These are phyloP conservation scores for Sebastes cheni DNA, from an alignment of 2,797 vertebrate genomes.

Conservation along the genomic window DNA sequence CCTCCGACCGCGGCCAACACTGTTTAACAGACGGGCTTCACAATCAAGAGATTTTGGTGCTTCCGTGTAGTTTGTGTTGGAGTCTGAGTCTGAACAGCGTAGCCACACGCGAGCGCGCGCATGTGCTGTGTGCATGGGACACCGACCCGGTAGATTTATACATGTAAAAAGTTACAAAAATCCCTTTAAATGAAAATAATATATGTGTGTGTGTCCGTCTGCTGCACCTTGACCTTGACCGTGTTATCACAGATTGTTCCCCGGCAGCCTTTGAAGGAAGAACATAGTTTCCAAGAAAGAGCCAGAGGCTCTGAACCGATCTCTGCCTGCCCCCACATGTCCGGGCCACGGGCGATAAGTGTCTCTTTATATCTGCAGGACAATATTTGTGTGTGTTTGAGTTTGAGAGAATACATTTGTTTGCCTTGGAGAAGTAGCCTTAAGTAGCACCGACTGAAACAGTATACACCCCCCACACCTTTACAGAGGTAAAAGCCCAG, in stretches of 20 bases:
- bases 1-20: too few relatives aligned
- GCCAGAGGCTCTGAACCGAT: background rate
- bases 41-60: too few relatives aligned
- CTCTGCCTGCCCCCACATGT: conserved; percentile 51
- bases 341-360: conserved; percentile 4
- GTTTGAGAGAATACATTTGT: background rate
- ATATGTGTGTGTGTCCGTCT: background rate
- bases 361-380: conserved; percentile 1
- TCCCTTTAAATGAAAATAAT: background rate
- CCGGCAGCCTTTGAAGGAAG: background rate
- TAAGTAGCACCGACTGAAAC: background rate
- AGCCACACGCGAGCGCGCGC: too few relatives aligned
- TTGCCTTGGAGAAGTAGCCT: background rate
- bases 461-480: background rate
- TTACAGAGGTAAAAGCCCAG: conserved; percentile 28
- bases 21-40: too few relatives aligned
- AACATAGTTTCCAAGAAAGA: conserved; percentile 13
- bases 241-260: conserved; percentile 15
- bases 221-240: conserved; percentile 15
- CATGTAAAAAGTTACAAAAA: too few relatives aligned
- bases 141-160: too few relatives aligned
- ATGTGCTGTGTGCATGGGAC: too few relatives aligned
- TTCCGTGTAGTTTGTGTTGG: too few relatives aligned
- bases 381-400: background rate
- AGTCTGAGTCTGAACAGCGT: too few relatives aligned